Base-by-base conservation (phyloP, 1,140 invertebrate species). In the Wasmannia auropunctata region DNA sequence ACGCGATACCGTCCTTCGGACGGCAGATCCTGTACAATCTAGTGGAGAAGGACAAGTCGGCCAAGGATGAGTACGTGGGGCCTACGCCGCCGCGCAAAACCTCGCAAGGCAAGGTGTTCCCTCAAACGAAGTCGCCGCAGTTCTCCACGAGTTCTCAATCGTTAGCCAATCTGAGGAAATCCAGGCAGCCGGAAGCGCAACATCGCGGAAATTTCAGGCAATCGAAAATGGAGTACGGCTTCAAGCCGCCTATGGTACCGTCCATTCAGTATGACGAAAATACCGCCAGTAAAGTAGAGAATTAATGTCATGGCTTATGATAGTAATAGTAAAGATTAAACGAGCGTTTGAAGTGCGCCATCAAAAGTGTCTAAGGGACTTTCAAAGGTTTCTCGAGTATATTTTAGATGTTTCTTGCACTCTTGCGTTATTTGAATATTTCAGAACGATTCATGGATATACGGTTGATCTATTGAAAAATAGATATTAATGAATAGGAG, bases 201-300 rank as follows among this genome's bases (percentile, higher is more conserved):
- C 93, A 95, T 16, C 96, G 96, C 49, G 95, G 96, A 56, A 95
- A 94, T 74, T 96, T 96, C 2, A 96, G 96, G 86, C 97, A 96
- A 85, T 95, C 97, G 0, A 96, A 97, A 86, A 96, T 98, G 90
- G 97, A 98, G 86, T 98, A 98, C 90, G 97, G 97, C 0, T 98
- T 98, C 85, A 97, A 97, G 89, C 97, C 97, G 11, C 97, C 97
- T 0, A 93, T 98, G 89, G 96, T 97, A 72, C 97, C 97, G 2
- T 98, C 97, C 0, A 95, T 97, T n/a, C 97, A 98, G 91, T 97
- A 98, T 34, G 97, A 98, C 89, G 97, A 98, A 74, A 92, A 95
- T 69, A 94, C 94, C 5, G 94, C 93, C 0, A 92, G 92, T 6
- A 94, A 94, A 91, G 93, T 95, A 1, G 93, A 95, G 0, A 83